Evolutionary conservation across 2,113 vertebrate genomes (phyloP).

Genomic region (Podarcis cretensis): DNA sequence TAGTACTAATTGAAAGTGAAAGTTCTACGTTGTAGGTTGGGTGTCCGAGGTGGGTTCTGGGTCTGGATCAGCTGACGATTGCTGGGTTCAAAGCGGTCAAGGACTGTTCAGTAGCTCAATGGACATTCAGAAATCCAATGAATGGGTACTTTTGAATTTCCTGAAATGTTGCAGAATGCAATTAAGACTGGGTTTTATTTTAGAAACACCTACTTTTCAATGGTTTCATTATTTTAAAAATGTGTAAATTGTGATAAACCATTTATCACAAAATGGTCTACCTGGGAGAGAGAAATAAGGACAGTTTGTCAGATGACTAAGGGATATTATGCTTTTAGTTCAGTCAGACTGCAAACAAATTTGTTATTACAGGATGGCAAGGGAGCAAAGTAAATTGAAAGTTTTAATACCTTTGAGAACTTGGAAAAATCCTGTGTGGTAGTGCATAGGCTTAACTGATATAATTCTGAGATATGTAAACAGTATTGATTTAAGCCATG

Average conservation of each 20-base stretch:
- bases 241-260: background rate
- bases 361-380: background rate
- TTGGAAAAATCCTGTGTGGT: slow-evolving; percentile 21
- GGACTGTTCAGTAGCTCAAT: slow-evolving; percentile 18
- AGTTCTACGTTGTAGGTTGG: too few species aligned
- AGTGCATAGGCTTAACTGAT: background rate
- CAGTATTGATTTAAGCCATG: too few species aligned
- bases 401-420: slow-evolving; percentile 17
- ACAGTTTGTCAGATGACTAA: background rate
- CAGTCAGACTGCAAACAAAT: slow-evolving; percentile 21
- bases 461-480: too few species aligned
- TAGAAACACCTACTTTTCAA: background rate
- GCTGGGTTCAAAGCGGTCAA: background rate
- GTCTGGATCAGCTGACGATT: too few species aligned
- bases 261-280: slow-evolving; percentile 15
- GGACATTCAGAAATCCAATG: slow-evolving; percentile 17
- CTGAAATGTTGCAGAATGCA: background rate
- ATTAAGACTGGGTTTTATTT: background rate
- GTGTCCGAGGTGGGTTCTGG: too few species aligned
- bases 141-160: slow-evolving; percentile 21
- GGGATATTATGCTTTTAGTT: background rate
- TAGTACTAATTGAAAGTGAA: too few species aligned
- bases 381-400: slow-evolving; percentile 45
- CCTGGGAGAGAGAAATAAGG: background rate
- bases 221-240: slow-evolving; percentile 28